Conservation (phyloP, 2,888 invertebrate species). For the Octonoba sinensis region DNA sequence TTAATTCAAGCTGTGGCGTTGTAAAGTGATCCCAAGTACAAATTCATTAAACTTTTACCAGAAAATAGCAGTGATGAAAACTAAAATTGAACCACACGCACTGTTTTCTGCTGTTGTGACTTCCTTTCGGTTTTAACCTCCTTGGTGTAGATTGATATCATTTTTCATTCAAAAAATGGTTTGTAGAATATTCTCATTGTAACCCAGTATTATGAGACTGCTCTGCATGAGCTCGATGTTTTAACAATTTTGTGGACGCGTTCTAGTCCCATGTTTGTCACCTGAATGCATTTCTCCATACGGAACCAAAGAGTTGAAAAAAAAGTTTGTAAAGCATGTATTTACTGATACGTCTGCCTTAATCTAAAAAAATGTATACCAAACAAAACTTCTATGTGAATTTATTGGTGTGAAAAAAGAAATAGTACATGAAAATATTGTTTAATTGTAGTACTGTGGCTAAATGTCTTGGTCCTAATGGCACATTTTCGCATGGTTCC, state of each 20-base stretch:
- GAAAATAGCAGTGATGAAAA: too few species aligned
- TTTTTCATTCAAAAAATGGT: constrained; percentile 52
- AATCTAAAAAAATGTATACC: constrained; percentile 62
- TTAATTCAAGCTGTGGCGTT: too few species aligned
- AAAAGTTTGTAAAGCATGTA: constrained; percentile 63
- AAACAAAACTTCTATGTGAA: constrained; percentile 59
- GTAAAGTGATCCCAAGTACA: too few species aligned
- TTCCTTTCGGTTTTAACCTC: too few species aligned
- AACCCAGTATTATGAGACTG: constrained; percentile 65
- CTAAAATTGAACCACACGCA: too few species aligned
- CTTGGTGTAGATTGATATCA: constrained; percentile 57
- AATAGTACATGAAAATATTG: constrained; percentile 44
- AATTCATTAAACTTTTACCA: too few species aligned
- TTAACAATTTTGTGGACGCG: constrained; percentile 51
- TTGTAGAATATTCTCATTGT: constrained; percentile 60
- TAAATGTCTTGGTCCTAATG: constrained; percentile 59
- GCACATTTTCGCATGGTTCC: constrained; percentile 63
- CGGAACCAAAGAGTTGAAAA: constrained; percentile 53
- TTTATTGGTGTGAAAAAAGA: constrained; percentile 55
- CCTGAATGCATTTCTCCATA: constrained; percentile 53
- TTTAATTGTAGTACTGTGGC: constrained; percentile 63
- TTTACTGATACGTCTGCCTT: constrained; percentile 64
- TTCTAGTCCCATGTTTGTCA: constrained; percentile 60
- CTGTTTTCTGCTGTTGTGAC: too few species aligned
- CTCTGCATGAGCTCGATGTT: constrained; percentile 62